Conservation (phyloP, 92 coral and sea anemone genomes). For the Pocillopora grandis region DNA sequence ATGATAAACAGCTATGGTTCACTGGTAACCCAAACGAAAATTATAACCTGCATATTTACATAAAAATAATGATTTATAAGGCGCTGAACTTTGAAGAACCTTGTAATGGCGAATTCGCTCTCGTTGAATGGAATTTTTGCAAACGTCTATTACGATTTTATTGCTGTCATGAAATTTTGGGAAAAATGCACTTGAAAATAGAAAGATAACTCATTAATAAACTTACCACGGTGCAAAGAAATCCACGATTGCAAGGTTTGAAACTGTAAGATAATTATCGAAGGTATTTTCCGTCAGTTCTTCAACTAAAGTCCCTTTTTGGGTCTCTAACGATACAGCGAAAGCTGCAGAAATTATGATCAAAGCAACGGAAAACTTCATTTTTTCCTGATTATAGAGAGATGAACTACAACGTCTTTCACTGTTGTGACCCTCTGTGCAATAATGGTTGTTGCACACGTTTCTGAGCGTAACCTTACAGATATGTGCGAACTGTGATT, state of each 20-base stretch:
- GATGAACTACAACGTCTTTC: not conserved
- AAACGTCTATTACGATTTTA: no score
- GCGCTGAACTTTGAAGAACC: no score
- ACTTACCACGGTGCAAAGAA: constrained; percentile 59
- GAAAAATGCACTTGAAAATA: not conserved
- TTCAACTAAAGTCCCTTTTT: not conserved
- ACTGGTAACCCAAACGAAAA: no score
- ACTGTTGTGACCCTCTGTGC: not conserved
- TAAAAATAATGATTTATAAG: no score
- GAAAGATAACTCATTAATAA: not conserved
- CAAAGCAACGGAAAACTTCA: constrained; percentile 13
- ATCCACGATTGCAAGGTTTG: constrained; percentile 43
- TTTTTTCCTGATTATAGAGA: not conserved
- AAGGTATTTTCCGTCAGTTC: constrained; percentile 30
- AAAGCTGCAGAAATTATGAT: constrained; percentile 4
- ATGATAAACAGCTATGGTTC: not conserved
- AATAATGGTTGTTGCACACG: not conserved
- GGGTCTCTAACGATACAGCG: not conserved
- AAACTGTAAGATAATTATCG: constrained; percentile 7
- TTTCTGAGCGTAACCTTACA: not conserved
- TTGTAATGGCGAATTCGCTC: no score
- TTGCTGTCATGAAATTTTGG: no score
- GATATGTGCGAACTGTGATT: not conserved
- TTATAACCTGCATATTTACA: no score
- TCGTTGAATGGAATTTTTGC: no score